Base-by-base conservation (phyloP, 2,888 invertebrate genomes). In the Apomyelois bistriatella region DNA sequence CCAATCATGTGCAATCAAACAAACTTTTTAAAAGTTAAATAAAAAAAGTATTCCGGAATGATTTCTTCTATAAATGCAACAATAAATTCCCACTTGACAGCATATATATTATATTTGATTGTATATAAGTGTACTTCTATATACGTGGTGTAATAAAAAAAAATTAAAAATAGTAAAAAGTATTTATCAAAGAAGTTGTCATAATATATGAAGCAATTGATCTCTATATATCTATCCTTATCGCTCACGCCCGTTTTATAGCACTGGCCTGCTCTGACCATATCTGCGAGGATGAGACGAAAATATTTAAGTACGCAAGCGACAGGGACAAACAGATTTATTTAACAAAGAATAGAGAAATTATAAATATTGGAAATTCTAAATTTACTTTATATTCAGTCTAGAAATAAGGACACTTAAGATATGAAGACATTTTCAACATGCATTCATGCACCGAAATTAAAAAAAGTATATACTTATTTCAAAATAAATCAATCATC, bases 361-460 rank as follows among this genome's bases (percentile, higher is more conserved):
- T 28, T 28, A 28, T n/a, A 22, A 22, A 22, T 22, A 32, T 1
- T 3, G 7, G 10, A 32, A 32, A 32, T 10, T 9, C 10, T 32
- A 9, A 32, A 9, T 7, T 32, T 10, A 32, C 7, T 1, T 4
- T 10, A 15, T 16, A 51, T 17, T 51, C 51, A 51, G 51, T 51
- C 54, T 47, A 53, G 47, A 54, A 56, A 48, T 61, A 65, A 64
- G 58, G 60, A 47, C 59, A 57, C 55, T 55, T 59, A 50, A 55
- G 52, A 54, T 53, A 64, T 53, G 49, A 60, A 62, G 58, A 70
- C 59, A 66, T 58, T 65, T 58, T 62, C 60, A 46, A 69, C 79
- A 72, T 70, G 72, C 70, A 64, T 49, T 51, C 79, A 78, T 79
- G 79, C 79, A 69, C 61, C 62, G 57, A 54, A 57, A 58, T 35